Base-by-base conservation (phyloP, 1,140 invertebrate genomes). In the Zaprionus vittiger region DNA sequence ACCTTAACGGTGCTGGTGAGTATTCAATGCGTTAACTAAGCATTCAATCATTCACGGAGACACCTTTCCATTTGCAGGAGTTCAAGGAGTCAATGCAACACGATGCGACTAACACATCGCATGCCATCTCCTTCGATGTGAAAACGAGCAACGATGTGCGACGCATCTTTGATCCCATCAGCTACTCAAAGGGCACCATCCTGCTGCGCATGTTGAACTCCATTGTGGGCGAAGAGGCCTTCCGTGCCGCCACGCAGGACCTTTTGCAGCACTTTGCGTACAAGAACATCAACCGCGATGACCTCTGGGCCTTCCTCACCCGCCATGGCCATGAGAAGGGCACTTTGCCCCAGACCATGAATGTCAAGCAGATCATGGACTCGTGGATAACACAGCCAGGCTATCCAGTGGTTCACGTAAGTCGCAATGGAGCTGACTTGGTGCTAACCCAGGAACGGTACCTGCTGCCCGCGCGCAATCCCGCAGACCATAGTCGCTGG, bases 171-270 rank as follows among this genome's bases (percentile, higher is more conserved):
- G 96, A 98, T 92, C 94, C 94, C 3, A 97, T 98, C 34, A 97
- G 97, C 0, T 99, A 99, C 86, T 94, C 93, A 2, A 99, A 99
- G 95, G 97, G 96, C 77, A 96, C 95, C 0, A 96, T 96, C 62
- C 93, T 98, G 4, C 94, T 98, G 44, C 93, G 96, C 57, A 98
- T 98, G 97, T 93, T 98, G 79, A 95, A 96, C 68, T 95, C 96
- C 70, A 95, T 97, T 28, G 93, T 97, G 14, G 95, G 96, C 1
- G 94, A 95, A 41, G 92, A 95, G 9, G 93, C 95, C 1, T 98
- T 98, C 91, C 94, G 95, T 57, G 92, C 93, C 12, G 96, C 96
- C 49, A 91, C 98, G 11, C 91, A 94, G 12, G 93, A 94, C 68
- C 95, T 96, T 81, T 92, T 96, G 28, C 91, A 94, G 31, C 87